Evolutionary conservation across 2,888 invertebrate species (phyloP).

Genomic region (Rhyacophila evoluta): DNA sequence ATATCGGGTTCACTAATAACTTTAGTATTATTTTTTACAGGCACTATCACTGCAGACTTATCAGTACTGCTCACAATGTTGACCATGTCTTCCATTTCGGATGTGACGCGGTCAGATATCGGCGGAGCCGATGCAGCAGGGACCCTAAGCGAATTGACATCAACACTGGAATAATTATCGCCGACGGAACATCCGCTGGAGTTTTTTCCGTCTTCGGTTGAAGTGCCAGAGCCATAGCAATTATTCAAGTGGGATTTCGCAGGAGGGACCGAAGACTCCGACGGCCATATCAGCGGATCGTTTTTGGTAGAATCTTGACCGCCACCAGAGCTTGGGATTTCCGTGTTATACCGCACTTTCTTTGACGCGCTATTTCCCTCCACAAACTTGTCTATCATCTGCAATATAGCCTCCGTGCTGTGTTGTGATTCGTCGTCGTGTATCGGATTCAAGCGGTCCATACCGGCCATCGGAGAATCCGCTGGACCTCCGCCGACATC

Average conservation of each 20-base stretch:
- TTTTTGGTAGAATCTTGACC: neutral
- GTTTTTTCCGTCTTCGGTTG: neutral
- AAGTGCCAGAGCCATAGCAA: neutral
- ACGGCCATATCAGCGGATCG: neutral
- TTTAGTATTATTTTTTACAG: constrained; percentile 47
- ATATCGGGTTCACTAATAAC: constrained; percentile 37
- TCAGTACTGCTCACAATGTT: constrained; percentile 45
- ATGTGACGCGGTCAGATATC: neutral
- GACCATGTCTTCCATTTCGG: constrained; percentile 35
- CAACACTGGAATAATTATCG: no score
- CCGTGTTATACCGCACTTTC: constrained; percentile 27
- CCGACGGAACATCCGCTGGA: neutral
- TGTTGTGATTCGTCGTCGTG: constrained; percentile 62
- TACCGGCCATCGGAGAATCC: neutral
- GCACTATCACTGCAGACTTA: constrained; percentile 47
- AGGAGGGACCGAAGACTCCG: neutral
- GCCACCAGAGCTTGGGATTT: constrained; percentile 23
- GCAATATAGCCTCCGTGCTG: constrained; percentile 69
- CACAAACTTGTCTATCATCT: constrained; percentile 69
- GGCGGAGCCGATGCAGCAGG: neutral
- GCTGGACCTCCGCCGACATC: neutral
- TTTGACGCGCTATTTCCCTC: constrained; percentile 57
- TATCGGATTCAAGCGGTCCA: constrained; percentile 29
- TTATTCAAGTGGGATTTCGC: neutral
- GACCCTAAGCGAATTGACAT: neutral